phyloP scores from a whole-genome alignment of 37 sponge, comb jelly and placozoan genomes.

The Amphimedon queenslandica region DNA sequence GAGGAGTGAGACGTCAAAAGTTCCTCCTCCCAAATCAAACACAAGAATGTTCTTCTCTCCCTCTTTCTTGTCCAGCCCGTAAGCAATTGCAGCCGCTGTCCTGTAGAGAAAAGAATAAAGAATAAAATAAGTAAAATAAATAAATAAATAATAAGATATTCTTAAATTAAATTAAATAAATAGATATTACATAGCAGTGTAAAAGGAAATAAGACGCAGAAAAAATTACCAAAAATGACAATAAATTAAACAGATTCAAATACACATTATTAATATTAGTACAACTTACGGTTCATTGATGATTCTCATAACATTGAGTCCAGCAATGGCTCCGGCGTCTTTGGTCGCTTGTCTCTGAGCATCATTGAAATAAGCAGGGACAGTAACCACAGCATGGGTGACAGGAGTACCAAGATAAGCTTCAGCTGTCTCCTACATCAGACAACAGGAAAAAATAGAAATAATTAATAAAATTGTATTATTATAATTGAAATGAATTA shows the following conservation, averaged over 20 bases:
- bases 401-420: conserved; percentile 94
- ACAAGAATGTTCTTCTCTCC: conserved; percentile 98
- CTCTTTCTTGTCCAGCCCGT: conserved; percentile 97
- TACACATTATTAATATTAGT: background rate
- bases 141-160: too few species aligned
- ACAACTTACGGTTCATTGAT: conserved; percentile 96
- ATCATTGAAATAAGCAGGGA: conserved; percentile 99
- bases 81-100: conserved; percentile 99
- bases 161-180: too few species aligned
- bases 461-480: too few species aligned
- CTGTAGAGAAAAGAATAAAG: conserved; percentile 35
- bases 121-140: background rate
- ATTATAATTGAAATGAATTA: background rate
- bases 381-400: conserved; percentile 97
- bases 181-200: too few species aligned
- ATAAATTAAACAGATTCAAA: background rate
- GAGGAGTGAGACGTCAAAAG: conserved; percentile 97
- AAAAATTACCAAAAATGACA: too few species aligned
- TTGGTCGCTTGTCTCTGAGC: conserved; percentile 99
- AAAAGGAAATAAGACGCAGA: too few species aligned
- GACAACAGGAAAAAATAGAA: background rate
- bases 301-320: conserved; percentile 96
- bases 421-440: conserved; percentile 88
- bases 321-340: conserved; percentile 96
- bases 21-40: conserved; percentile 98